Base-by-base conservation (phyloP, 2,888 invertebrate genomes). In the Azorinus chamasolen region DNA sequence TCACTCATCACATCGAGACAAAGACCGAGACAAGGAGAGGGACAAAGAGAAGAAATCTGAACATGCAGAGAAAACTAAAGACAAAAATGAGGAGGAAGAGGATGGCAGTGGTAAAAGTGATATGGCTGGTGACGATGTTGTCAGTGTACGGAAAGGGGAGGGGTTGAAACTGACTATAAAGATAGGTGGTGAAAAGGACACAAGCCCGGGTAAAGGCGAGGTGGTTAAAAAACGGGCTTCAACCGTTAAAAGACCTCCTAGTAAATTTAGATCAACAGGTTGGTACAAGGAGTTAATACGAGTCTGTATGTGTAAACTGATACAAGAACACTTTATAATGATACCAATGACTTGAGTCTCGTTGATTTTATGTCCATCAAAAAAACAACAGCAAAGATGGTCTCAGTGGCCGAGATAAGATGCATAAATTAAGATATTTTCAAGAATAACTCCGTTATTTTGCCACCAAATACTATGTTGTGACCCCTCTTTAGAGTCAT, bases 211-310 rank as follows among this genome's bases (percentile, higher is more conserved):
- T 5, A 51, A 79, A 66, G 54, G 54, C 24, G 75, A 83, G 41
- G 57, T 70, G 45, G 63, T 59, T 18, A 82, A 81, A 48, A 88
- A 85, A 75, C 94, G 97, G 88, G 96, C 97, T 4, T 97, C 97
- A 94, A 98, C 98, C 45, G 98, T 97, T 0, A 98, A 98, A 95
- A 96, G 96, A 18, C 97, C 96, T 92, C 96, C 97, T 93, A 96
- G 97, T 0, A 97, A 97, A 94, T 97, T 98, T 94, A 95, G 98
- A 83, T 97, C 97, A 58, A 97, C 97, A 88, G 98, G 92, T 83
- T 63, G 79, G 76, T 65, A 59, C 46, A 10, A 32, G 32, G 32
- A 32, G 32, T 32, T 32, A 6, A 32, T 32, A 32, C 32, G 10
- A 32, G 32, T 10, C 5, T 32, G 32, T 32, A 6, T 32, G 32